Conservation (phyloP, 2,888 invertebrate species). For the Andrena hattorfiana region DNA sequence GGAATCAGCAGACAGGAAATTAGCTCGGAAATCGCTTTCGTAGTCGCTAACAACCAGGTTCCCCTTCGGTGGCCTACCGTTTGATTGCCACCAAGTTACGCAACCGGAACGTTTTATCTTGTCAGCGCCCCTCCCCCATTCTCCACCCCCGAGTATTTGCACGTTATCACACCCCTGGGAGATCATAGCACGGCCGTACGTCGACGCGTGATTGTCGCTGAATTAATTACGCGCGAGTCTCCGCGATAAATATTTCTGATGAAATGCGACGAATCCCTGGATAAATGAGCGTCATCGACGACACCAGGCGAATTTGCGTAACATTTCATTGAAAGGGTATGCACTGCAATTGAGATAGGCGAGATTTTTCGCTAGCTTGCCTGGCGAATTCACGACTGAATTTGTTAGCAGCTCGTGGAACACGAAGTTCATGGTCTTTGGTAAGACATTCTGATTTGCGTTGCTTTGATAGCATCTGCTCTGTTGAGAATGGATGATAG, state of each 20-base stretch:
- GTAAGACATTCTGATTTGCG: too few species aligned
- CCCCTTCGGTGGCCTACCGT: slow-evolving; percentile 15
- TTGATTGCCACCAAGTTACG: slow-evolving; percentile 25
- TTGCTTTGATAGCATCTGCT: too few species aligned
- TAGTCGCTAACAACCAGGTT: slow-evolving; percentile 41
- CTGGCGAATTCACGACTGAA: too few species aligned
- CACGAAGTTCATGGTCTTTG: too few species aligned
- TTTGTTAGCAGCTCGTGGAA: too few species aligned
- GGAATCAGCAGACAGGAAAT: slow-evolving; percentile 53
- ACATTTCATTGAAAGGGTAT: slow-evolving; percentile 27
- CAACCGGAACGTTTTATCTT: slow-evolving; percentile 34
- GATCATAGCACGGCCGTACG: slow-evolving; percentile 12
- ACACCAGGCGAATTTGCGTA: slow-evolving; percentile 28
- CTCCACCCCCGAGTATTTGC: slow-evolving; percentile 11
- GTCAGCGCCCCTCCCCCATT: background rate
- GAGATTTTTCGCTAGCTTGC: background rate
- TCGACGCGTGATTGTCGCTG: slow-evolving; percentile 16
- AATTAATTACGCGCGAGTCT: slow-evolving; percentile 33
- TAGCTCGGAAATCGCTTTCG: slow-evolving; percentile 56
- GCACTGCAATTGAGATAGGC: background rate
- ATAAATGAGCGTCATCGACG: slow-evolving; percentile 26
- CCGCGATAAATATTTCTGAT: slow-evolving; percentile 41
- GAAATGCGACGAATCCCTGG: slow-evolving; percentile 7
- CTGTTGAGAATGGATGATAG: too few species aligned
- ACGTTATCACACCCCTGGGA: slow-evolving; percentile 22